Evolutionary conservation across 2,113 vertebrate species (phyloP).

Genomic region (Ciconia stormi): DNA sequence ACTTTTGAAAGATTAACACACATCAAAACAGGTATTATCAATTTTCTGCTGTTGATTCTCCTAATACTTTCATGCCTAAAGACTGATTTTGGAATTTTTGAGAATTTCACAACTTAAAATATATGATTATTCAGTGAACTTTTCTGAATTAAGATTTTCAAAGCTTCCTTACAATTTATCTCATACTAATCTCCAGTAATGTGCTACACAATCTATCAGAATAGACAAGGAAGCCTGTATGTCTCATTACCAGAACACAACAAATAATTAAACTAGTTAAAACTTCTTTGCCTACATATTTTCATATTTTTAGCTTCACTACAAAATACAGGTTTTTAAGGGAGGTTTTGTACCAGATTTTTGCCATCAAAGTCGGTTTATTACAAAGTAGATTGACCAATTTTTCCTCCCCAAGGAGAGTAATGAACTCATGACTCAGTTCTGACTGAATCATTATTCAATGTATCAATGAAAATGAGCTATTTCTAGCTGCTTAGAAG

Average conservation of each 20-base stretch:
- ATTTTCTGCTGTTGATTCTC: background rate
- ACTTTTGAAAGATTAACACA: background rate
- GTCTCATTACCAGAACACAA: background rate
- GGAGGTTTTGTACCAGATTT: background rate
- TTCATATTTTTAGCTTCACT: background rate
- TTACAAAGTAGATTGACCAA: background rate
- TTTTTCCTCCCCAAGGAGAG: background rate
- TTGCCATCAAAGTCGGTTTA: background rate
- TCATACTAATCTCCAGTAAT: background rate
- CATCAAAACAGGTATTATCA: background rate
- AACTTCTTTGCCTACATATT: background rate
- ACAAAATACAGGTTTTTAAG: background rate
- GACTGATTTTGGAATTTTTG: background rate
- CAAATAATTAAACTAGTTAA: background rate
- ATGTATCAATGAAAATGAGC: background rate
- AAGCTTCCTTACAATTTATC: background rate
- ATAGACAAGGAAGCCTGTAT: background rate
- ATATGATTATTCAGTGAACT: background rate
- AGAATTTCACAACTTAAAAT: background rate
- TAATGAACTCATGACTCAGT: background rate
- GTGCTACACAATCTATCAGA: background rate
- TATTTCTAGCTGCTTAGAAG: background rate
- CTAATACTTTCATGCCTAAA: background rate
- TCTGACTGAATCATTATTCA: background rate
- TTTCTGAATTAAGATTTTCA: background rate